Base-by-base conservation (phyloP, 2,888 invertebrate species). In the Thereva unica region DNA sequence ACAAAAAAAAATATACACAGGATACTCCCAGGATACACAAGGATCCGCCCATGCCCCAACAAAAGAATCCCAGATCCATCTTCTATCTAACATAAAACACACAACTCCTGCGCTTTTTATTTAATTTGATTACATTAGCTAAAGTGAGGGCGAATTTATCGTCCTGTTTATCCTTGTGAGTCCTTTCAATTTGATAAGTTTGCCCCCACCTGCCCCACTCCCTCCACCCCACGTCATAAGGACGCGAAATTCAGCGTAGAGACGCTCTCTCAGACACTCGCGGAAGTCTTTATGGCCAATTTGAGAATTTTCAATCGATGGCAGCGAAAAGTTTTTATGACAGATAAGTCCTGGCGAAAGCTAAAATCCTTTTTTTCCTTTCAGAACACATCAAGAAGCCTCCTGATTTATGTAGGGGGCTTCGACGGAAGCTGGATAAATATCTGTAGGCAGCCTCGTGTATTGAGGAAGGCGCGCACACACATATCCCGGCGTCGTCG, bases 61-160 rank as follows among this genome's bases (percentile, higher is more conserved):
- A 23, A 23, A 23, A 23, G 23, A 23, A 23, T 23, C 23, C 23
- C 5, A 9, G 61, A 5, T 7, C 23, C 23, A 50, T 23, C 23
- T 23, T 23, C 23, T 23, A 23, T 23, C 47, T n/a, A 4, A 50
- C 5, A 35, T 10, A 35, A 50, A 12, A 47, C 35, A 59, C 38
- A 59, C 45, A 61, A 61, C 35, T 61, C 41, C 61, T 50, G 50
- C 49, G 61, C 61, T 61, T 61, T 59, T 61, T 61, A 61, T 64
- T 64, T 64, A 64, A 64, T 64, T 64, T 64, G 64, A 64, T 64
- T 64, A 64, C 64, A 64, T 64, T 64, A 54, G 54, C 64, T 47
- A 54, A 45, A 64, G 54, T 55, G 52, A 66, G 50, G 66, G 34
- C 52, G 50, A 57, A 66, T 66, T 66, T 66, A 66, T 66, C 12